Base-by-base conservation (phyloP, 23 tunicate genomes). In the Trididemnum miniatum region DNA sequence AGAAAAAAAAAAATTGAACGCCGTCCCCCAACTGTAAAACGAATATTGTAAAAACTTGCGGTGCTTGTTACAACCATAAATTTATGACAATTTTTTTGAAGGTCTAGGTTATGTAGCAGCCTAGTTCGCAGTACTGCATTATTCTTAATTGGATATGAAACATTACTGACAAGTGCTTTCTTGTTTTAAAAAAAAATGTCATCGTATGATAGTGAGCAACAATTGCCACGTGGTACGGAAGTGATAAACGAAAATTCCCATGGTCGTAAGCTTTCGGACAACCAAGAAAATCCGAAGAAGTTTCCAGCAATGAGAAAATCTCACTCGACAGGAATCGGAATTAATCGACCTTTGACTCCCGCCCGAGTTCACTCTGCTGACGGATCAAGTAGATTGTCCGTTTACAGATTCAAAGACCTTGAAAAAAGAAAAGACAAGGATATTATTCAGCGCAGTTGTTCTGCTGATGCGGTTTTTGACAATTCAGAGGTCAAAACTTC, bases 311-410 rank as follows among this genome's bases (percentile, higher is more conserved):
- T 49, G 18, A 49, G 57, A 49, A 49, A 49, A 18, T 9, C 57
- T 22, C 67, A 24, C n/a, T 4, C 26, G 29, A 62, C 5, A 12
- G n/a, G n/a, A 62, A 24, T 62, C 38, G 79, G 79, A 23, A 73
- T 73, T 15, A 59, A 73, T 23, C 79, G 79, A 20, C 79, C 79
- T 73, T 39, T 73, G 79, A 73, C 79, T 5, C 79, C 79, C 9
- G 79, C 79, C 38, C 37, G 38, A 26, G 79, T 73, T 24, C 3
- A 38, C 29, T 5, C 20, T 30, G 28, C 1, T 9, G 31, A 73
- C 1, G 59, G 59, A 5, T n/a, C 59, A n/a, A 73, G 2, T 28
- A 26, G 12, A 15, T 26, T 73, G 57, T 37, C 79, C 7, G 30
- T 73, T 20, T 73, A 39, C 31, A 40, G 22, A 5, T 31, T 12